phyloP scores from a whole-genome alignment of 2,113 vertebrate species.

The Syngnathus typhle region DNA sequence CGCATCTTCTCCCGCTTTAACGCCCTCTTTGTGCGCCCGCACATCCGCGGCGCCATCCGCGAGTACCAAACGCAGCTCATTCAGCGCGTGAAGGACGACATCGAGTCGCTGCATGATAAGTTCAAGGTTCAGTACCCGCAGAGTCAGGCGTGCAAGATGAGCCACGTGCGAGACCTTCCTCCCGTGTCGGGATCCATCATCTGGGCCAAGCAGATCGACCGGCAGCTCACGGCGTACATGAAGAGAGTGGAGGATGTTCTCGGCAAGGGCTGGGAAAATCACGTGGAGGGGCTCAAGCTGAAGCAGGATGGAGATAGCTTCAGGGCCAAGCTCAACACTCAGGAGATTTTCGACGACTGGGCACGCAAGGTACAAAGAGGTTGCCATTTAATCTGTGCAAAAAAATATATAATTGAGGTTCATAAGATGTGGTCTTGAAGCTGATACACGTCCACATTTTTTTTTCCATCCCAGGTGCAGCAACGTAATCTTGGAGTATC shows the following conservation, averaged over 20 bases:
- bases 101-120: conserved; percentile 95
- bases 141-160: conserved; percentile 98
- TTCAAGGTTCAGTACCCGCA: conserved; percentile 99
- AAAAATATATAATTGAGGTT: not conserved
- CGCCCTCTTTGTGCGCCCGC: conserved; percentile 93
- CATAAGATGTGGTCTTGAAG: not conserved
- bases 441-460: too few species aligned
- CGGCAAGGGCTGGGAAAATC: conserved; percentile 98
- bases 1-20: conserved; percentile 98
- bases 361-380: conserved; percentile 79
- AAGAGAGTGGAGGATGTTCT: conserved; percentile 97
- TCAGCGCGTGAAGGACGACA: conserved; percentile 96
- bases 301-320: conserved; percentile 99
- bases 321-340: conserved; percentile 97
- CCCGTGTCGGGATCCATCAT: conserved; percentile 97
- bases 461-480: conserved; percentile 64
- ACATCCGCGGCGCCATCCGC: conserved; percentile 93
- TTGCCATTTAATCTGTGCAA: not conserved
- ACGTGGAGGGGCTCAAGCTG: conserved; percentile 94
- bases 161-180: conserved; percentile 91
- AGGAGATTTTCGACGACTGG: conserved; percentile 99
- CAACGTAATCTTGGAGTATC: conserved; percentile 96
- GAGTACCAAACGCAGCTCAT: conserved; percentile 97
- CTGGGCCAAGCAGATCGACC: conserved; percentile 98
- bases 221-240: conserved; percentile 97